Base-by-base conservation (phyloP, 2,888 invertebrate genomes). In the Ophion costatus region DNA sequence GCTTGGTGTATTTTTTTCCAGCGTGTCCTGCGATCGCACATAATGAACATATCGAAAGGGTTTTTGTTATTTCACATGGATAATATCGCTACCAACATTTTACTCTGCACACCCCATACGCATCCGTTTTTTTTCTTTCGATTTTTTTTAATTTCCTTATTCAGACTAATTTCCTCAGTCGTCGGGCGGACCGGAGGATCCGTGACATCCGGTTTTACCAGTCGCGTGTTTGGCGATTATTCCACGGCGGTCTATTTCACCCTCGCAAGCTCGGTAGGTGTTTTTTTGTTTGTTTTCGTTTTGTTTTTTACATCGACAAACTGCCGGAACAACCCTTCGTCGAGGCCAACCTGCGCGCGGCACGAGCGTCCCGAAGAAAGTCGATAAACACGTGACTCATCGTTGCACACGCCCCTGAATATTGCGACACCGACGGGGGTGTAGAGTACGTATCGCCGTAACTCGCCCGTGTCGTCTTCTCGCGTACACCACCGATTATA, bases 351-450 rank as follows among this genome's bases (percentile, higher is more conserved):
- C 88, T 89, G 85, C 59, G 22, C 59, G 22, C 81, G 64, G 33
- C 61, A 42, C 83, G 84, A 73, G 67, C 76, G 57, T 74, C 38
- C 38, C 86, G 87, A 89, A 87, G 89, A 91, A 90, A 91, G 89
- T 91, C 91, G 89, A 91, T 91, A 91, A 80, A 83, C 87, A 86
- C 86, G 89, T 91, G 91, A 91, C 86, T 91, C 90, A 91, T 84
- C 85, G 80, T 63, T 69, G 79, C 75, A 83, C 84, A 86, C 86
- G 80, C 82, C 81, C 82, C 83, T 75, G 85, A 85, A 80, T 75
- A 83, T 82, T 86, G 79, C 81, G 76, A 81, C 71, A 71, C 20
- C 29, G 51, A 51, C 14, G 9, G 24, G 38, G 9, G 51, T 22
- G 11, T 64, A 17, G 38, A 20, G 42, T 9, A 1, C 17, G 38